Conservation (phyloP, 64 coral and sea anemone genomes). For the Porites australiensis region DNA sequence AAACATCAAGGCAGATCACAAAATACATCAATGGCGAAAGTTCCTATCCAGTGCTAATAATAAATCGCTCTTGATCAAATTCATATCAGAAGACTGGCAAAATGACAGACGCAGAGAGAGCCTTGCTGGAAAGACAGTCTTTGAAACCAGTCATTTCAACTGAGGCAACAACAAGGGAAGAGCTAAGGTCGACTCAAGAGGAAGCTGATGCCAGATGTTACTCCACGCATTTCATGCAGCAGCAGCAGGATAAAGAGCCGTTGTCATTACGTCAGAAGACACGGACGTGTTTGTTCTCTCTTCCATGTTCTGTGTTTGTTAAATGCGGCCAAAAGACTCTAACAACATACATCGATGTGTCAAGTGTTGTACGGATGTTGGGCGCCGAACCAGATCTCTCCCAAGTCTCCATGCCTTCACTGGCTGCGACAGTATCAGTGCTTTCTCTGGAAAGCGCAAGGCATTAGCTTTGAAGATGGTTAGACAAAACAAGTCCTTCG, state of each 20-base stretch:
- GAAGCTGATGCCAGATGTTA: slow-evolving; percentile 24
- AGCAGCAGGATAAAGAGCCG: slow-evolving; percentile 1
- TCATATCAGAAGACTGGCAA: slow-evolving; percentile 30
- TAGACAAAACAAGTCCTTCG: not conserved
- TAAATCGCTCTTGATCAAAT: slow-evolving; percentile 35
- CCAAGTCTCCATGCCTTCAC: slow-evolving; percentile 49
- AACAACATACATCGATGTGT: slow-evolving; percentile 42
- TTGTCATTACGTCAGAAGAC: slow-evolving; percentile 28
- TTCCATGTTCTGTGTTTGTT: slow-evolving; percentile 5
- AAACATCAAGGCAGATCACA: slow-evolving; percentile 60
- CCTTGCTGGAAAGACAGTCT: slow-evolving; percentile 6
- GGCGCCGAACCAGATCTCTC: slow-evolving; percentile 1
- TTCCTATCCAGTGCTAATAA: slow-evolving; percentile 23
- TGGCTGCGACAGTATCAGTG: slow-evolving; percentile 51
- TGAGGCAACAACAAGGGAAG: not conserved
- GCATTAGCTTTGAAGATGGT: slow-evolving; percentile 1
- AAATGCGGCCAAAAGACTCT: not conserved
- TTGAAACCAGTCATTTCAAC: slow-evolving; percentile 11
- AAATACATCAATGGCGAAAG: slow-evolving; percentile 41
- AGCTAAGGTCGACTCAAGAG: slow-evolving; percentile 27
- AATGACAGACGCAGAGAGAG: not conserved
- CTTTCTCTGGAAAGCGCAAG: slow-evolving; percentile 44
- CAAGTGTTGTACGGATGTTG: slow-evolving; percentile 10
- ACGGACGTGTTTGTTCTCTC: slow-evolving; percentile 15
- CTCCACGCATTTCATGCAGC: slow-evolving; percentile 26